Base-by-base conservation (phyloP, 1,140 invertebrate species). In the Agrypnia vestita region DNA sequence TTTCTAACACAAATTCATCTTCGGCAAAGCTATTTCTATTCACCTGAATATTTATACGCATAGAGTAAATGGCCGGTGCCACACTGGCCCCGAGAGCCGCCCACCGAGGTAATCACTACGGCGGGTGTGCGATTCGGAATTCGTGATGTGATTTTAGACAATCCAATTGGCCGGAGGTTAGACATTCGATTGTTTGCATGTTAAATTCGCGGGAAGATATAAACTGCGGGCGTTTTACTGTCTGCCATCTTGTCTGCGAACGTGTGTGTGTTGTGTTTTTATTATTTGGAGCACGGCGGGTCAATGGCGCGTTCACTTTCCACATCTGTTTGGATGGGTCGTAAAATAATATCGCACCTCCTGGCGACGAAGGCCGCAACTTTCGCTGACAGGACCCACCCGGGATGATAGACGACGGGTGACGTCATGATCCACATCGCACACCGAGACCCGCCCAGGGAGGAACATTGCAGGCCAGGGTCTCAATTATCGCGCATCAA, bases 251-350 rank as follows among this genome's bases (percentile, higher is more conserved):
- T 17, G 56, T 15, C 12, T 19, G 56, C 25, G 25, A 6, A 35
- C 10, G 56, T n/a, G 25, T 35, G 25, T 35, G 25, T 35, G 25
- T 35, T 35, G 25, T 35, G 43, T 47, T 71, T 10, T 46, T 71
- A 47, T 71, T 71, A 49, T 71, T 71, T 44, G 67, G 67, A 71
- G 15, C 67, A 15, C 21, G n/a, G 46, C 43, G 21, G 67, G 67
- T 71, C 67, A 71, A 71, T 47, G 67, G 67, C 67, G 67, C 67
- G 67, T n/a, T 71, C 61, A 21, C 67, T 47, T 49, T 71, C 61
- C 67, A 71, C 67, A 71, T 71, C 67, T 71, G 67, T 71, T 71
- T 19, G 61, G 67, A 49, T 11, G 56, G 43, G 15, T 71, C 67
- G 67, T 71, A 71, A 71, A 71, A 46, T 71, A 49, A 71, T 21